Evolutionary conservation across 1,140 invertebrate species (phyloP).

Genomic region (Cydia pomonella): DNA sequence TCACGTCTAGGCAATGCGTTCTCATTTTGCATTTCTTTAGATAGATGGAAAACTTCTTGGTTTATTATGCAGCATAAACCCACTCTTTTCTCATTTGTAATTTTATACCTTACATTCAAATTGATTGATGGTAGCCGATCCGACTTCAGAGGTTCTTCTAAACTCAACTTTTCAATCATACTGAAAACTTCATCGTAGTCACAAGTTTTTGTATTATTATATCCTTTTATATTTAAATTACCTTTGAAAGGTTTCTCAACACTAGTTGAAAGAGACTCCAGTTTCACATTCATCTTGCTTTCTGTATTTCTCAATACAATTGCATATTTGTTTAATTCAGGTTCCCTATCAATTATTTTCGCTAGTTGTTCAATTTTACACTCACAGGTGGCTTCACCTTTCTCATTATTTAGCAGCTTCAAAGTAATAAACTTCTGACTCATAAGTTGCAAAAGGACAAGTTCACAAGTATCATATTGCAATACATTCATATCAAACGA

Average conservation of each 20-base stretch:
- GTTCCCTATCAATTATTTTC: slow-evolving; percentile 59
- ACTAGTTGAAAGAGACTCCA: slow-evolving; percentile 5
- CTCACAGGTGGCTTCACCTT: slow-evolving; percentile 38
- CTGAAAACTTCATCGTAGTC: slow-evolving; percentile 53
- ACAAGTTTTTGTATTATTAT: slow-evolving; percentile 39
- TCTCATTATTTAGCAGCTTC: slow-evolving; percentile 44
- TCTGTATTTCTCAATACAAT: slow-evolving; percentile 53
- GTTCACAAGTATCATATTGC: slow-evolving; percentile 65
- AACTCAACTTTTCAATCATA: slow-evolving; percentile 45
- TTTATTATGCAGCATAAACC: slow-evolving; percentile 73
- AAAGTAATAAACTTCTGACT: slow-evolving; percentile 63
- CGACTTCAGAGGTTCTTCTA: slow-evolving; percentile 58
- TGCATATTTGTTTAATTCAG: slow-evolving; percentile 49
- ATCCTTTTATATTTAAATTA: slow-evolving; percentile 36
- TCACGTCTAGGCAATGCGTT: slow-evolving; percentile 47
- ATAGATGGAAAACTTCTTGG: slow-evolving; percentile 70
- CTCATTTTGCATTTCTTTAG: slow-evolving; percentile 54
- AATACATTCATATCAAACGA: slow-evolving; percentile 57
- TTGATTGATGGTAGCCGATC: slow-evolving; percentile 49
- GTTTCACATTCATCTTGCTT: slow-evolving; percentile 46
- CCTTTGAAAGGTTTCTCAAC: slow-evolving; percentile 26
- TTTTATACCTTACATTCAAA: slow-evolving; percentile 52
- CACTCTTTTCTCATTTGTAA: slow-evolving; percentile 59
- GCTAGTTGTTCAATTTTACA: slow-evolving; percentile 56
- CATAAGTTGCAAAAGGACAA: slow-evolving; percentile 66